phyloP scores from a whole-genome alignment of 2,113 vertebrate genomes.

The Eurypyga helias region DNA sequence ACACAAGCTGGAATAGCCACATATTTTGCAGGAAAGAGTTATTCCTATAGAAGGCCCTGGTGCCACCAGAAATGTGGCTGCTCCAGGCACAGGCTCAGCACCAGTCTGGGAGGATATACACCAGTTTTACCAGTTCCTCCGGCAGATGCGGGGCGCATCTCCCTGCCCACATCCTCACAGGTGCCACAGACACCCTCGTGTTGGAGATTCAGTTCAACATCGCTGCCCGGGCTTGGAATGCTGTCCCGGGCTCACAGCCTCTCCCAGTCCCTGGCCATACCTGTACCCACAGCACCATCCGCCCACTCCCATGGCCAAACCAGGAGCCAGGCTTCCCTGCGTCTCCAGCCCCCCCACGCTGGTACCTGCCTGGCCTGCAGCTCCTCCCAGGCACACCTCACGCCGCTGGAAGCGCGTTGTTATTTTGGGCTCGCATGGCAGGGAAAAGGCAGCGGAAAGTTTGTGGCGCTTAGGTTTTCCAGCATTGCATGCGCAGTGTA shows the following conservation, averaged over 20 bases:
- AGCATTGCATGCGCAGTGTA: neutral
- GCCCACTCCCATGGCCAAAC: rapidly evolving
- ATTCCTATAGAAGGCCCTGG: neutral
- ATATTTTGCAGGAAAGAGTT: rapidly evolving
- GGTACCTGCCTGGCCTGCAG: neutral
- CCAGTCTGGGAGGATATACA: neutral
- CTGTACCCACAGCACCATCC: neutral
- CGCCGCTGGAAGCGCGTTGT: neutral
- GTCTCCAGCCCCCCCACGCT: too few species aligned
- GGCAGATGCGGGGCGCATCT: neutral
- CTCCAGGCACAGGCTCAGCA: neutral
- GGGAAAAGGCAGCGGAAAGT: neutral
- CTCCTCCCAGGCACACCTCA: neutral
- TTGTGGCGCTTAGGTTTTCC: neutral
- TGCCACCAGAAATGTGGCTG: neutral
- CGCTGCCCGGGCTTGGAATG: rapidly evolving
- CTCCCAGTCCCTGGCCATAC: neutral
- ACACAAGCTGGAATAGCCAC: neutral
- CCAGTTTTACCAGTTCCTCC: neutral
- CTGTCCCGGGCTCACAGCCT: neutral
- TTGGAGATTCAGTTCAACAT: neutral
- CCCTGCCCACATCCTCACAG: neutral
- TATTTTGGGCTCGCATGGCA: neutral
- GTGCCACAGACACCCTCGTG: neutral
- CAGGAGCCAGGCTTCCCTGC: neutral